These are phyloP conservation scores for Cosmorhoe ocellata DNA, from an alignment of 2,888 invertebrate species.

Conservation along the genomic window DNA sequence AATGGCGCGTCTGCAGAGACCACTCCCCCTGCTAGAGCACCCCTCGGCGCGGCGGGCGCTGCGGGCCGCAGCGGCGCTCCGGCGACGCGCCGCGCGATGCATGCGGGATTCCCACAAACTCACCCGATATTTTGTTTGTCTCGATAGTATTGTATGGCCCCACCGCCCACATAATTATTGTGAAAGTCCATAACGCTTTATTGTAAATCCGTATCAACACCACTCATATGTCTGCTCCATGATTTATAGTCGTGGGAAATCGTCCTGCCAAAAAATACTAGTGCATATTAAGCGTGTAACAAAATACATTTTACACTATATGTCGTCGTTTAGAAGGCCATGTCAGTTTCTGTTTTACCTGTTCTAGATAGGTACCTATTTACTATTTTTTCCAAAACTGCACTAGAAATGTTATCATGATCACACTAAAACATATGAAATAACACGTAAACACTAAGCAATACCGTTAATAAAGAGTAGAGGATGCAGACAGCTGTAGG, in stretches of 20 bases:
- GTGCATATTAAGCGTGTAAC: background rate
- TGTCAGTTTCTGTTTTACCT: too few species aligned
- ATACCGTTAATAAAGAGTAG: background rate
- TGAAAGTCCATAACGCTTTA: slow-evolving; percentile 71
- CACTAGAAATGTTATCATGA: background rate
- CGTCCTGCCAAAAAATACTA: slow-evolving; percentile 12
- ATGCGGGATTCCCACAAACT: slow-evolving; percentile 80
- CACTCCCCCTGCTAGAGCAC: slow-evolving; percentile 45
- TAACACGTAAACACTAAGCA: background rate
- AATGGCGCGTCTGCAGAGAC: slow-evolving; percentile 50
- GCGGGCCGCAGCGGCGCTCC: slow-evolving; percentile 32
- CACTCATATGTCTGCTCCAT: slow-evolving; percentile 68
- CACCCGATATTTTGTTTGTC: slow-evolving; percentile 69
- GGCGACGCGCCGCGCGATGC: slow-evolving; percentile 26
- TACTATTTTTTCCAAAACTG: background rate
- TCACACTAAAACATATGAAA: too few species aligned
- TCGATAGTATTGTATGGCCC: slow-evolving; percentile 65
- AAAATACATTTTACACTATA: too few species aligned
- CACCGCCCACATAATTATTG: slow-evolving; percentile 80
- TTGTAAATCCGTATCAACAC: slow-evolving; percentile 78
- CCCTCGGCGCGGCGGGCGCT: slow-evolving; percentile 23
- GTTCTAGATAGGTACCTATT: too few species aligned
- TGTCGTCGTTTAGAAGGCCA: too few species aligned
- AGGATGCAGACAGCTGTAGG: slow-evolving; percentile 6
- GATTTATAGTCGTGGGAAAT: slow-evolving; percentile 80